Conservation (phyloP, 2,888 invertebrate genomes). For the Cerastis leucographa region DNA sequence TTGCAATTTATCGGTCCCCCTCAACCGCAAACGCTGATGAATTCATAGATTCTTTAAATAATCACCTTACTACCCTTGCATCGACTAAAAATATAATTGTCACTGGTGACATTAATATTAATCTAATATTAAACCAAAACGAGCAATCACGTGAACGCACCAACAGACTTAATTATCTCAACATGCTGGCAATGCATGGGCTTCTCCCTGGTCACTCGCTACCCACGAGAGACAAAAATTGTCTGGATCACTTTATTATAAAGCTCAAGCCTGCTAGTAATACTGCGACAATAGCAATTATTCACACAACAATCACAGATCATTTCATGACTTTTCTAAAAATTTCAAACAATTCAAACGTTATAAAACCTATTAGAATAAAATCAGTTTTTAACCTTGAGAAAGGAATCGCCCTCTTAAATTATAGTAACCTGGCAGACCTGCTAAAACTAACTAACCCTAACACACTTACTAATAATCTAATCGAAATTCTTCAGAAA, state of each 20-base stretch:
- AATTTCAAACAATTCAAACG: not conserved
- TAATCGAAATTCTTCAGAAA: not conserved
- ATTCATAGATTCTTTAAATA: no score
- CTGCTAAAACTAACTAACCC: not conserved
- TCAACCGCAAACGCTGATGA: no score
- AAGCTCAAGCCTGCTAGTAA: not conserved
- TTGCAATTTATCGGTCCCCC: no score
- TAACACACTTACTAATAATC: not conserved
- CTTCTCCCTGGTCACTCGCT: slow-evolving; percentile 6
- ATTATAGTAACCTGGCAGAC: not conserved
- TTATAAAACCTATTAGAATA: no score
- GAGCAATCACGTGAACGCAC: not conserved
- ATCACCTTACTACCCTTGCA: no score
- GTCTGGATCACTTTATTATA: not conserved
- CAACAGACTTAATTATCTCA: slow-evolving; percentile 3
- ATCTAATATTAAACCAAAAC: no score
- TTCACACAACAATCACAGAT: not conserved
- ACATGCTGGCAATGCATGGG: slow-evolving; percentile 8
- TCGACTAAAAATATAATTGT: no score
- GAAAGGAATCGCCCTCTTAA: no score
- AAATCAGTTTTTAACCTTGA: no score
- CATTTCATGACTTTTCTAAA: slow-evolving; percentile 2
- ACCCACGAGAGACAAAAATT: not conserved
- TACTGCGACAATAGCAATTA: not conserved
- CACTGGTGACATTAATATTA: no score